These are phyloP conservation scores for Cydia strobilella DNA, from an alignment of 1,140 invertebrate species.

Conservation along the genomic window DNA sequence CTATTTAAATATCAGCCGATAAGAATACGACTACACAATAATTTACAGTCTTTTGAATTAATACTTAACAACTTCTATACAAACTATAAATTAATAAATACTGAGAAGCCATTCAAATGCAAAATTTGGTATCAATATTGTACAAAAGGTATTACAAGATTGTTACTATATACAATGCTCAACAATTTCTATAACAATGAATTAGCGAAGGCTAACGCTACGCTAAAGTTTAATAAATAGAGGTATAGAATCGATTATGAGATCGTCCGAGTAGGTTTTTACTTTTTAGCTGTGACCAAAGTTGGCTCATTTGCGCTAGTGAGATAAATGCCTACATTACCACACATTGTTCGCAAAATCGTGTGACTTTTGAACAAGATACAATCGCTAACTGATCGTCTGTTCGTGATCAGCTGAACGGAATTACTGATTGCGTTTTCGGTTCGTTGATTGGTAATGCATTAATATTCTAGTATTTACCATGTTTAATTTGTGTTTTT, in stretches of 20 bases:
- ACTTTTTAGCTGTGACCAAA: background rate
- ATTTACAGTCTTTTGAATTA: conserved; percentile 79
- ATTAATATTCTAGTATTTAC: background rate
- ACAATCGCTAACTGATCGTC: background rate
- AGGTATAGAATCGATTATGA: conserved; percentile 25
- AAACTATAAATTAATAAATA: conserved; percentile 74
- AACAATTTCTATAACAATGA: conserved; percentile 28
- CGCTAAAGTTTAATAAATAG: conserved; percentile 25
- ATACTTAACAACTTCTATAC: conserved; percentile 69
- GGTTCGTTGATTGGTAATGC: background rate
- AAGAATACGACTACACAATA: conserved; percentile 74
- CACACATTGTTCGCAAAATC: background rate
- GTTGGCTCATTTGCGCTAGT: conserved; percentile 5
- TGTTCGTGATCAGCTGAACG: conserved; percentile 12
- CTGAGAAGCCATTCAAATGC: conserved; percentile 74
- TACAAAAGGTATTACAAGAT: conserved; percentile 67
- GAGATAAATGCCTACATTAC: background rate
- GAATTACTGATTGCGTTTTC: conserved; percentile 9
- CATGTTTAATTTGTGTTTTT: background rate
- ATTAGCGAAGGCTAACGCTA: conserved; percentile 8
- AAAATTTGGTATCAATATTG: conserved; percentile 79
- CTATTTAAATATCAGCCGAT: conserved; percentile 77
- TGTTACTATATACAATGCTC: conserved; percentile 25
- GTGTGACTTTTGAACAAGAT: background rate
- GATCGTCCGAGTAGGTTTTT: conserved; percentile 15